These are phyloP conservation scores for Cataglyphis rosenhaueri DNA, from an alignment of 2,888 invertebrate species.

Conservation along the genomic window DNA sequence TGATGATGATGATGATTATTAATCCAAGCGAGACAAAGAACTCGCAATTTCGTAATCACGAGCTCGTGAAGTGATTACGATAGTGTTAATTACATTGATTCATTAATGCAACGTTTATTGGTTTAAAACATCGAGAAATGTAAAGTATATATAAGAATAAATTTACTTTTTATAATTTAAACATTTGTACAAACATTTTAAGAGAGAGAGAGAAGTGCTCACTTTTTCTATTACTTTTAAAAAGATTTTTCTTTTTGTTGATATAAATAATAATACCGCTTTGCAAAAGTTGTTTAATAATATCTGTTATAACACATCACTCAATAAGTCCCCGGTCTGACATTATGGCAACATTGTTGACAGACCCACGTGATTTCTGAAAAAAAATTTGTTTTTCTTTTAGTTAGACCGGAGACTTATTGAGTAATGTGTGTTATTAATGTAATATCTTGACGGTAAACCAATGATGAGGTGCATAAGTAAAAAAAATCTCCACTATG, in stretches of 20 bases:
- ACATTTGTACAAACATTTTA: slow-evolving; percentile 1
- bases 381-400: too few species aligned
- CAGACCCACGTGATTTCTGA: too few species aligned
- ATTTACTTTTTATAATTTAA: slow-evolving; percentile 1
- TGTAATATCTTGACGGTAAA: slow-evolving; percentile 6
- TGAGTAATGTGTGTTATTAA: neutral
- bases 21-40: slow-evolving; percentile 11
- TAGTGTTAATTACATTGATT: slow-evolving; percentile 21
- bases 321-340: too few species aligned
- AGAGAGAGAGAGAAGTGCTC: neutral
- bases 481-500: neutral
- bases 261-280: neutral
- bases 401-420: too few species aligned
- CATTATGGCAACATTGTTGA: too few species aligned
- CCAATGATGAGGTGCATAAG: neutral
- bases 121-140: neutral
- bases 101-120: slow-evolving; percentile 14
- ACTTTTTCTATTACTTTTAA: neutral
- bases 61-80: slow-evolving; percentile 18
- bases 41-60: slow-evolving; percentile 40
- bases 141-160: slow-evolving; percentile 8
- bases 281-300: neutral
- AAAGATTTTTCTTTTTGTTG: neutral
- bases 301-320: neutral
- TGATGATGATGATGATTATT: neutral